These are phyloP conservation scores for Philypnodon macrostomus DNA, from an alignment of 2,797 vertebrate genomes.

Conservation along the genomic window DNA sequence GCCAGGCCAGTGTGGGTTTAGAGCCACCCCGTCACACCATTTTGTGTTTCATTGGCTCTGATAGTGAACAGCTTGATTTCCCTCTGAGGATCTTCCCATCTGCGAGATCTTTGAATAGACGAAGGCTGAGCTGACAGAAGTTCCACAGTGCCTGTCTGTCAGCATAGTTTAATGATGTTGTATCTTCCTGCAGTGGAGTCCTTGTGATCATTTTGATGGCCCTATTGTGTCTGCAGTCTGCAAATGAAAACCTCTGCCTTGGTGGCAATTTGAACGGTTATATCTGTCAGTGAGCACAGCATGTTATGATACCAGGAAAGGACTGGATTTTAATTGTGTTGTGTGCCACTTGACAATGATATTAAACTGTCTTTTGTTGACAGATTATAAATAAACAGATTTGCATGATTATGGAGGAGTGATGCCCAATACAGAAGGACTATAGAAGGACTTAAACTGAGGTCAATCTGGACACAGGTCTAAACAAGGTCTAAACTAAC, in stretches of 20 bases:
- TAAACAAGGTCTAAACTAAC: too few species aligned
- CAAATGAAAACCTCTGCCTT: constrained; percentile 30
- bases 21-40: constrained; percentile 4
- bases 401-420: background rate
- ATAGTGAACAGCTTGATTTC: constrained; percentile 24
- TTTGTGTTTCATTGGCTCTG: constrained; percentile 26
- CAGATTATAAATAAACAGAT: background rate
- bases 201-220: constrained; percentile 48
- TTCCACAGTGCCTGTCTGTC: constrained; percentile 34
- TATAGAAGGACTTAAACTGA: too few species aligned
- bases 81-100: constrained; percentile 26
- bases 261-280: constrained; percentile 47
- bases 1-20: constrained; percentile 2
- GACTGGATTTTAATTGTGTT: constrained; percentile 65
- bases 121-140: constrained; percentile 32
- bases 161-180: constrained; percentile 31
- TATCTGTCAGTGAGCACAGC: constrained; percentile 53
- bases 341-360: constrained; percentile 43
- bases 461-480: too few species aligned
- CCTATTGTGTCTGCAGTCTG: constrained; percentile 38
- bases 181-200: constrained; percentile 32
- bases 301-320: constrained; percentile 57
- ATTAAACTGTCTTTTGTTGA: constrained; percentile 45
- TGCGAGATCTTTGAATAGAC: constrained; percentile 31
- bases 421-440: too few species aligned